A percentile compares a stretch with the other conserved stretches of the same genome.
These are phyloP conservation scores for Eretmochelys imbricata DNA, from an alignment of 2,113 vertebrate genomes.

Conservation along the genomic window DNA sequence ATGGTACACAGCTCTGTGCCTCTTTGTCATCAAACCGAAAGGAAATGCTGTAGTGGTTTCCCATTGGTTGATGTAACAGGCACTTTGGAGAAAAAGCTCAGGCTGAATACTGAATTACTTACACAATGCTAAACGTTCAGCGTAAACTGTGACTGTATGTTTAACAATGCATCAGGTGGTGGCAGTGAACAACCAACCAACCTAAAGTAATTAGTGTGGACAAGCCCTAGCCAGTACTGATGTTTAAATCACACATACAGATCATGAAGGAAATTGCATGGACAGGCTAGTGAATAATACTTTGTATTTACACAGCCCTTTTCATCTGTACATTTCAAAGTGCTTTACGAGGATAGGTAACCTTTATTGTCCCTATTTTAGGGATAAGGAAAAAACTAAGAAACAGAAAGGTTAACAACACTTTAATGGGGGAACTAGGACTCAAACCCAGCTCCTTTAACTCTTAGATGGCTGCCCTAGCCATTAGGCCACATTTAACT, in stretches of 20 bases:
- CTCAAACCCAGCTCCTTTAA: neutral
- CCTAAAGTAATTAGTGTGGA: neutral
- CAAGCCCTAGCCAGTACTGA: neutral
- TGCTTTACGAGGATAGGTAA: rapidly evolving
- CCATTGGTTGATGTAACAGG: neutral
- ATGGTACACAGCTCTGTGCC: neutral
- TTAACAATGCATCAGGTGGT: neutral
- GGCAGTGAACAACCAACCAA: constrained; percentile 14
- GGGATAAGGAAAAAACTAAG: neutral
- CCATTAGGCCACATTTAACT: neutral
- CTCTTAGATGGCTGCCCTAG: neutral
- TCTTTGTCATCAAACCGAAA: neutral
- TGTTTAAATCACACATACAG: neutral
- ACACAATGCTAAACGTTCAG: neutral
- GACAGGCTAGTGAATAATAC: neutral
- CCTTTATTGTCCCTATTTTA: neutral
- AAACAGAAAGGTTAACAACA: rapidly evolving
- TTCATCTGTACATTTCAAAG: neutral
- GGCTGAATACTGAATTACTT: neutral
- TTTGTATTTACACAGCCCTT: neutral
- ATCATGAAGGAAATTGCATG: neutral
- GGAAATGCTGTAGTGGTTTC: neutral
- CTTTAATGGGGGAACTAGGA: neutral
- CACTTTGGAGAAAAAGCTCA: neutral
- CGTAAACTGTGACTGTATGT: neutral